phyloP scores from a whole-genome alignment of 2,113 vertebrate genomes.

The Riparia riparia region DNA sequence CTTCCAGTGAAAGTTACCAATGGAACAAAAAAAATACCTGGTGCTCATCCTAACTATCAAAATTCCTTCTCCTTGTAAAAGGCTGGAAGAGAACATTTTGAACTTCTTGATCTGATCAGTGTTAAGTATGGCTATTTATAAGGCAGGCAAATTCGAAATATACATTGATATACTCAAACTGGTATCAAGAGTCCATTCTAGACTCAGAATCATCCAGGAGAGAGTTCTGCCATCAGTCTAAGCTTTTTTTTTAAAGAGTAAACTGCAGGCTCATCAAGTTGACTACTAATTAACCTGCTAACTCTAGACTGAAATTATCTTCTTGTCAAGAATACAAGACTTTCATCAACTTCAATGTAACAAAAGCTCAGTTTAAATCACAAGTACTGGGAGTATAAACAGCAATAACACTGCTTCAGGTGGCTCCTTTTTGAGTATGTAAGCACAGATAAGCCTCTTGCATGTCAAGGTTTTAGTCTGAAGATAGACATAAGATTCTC shows the following conservation, averaged over 20 bases:
- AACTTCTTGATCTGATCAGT: not conserved
- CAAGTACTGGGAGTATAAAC: not conserved
- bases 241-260: not conserved
- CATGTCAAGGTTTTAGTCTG: not conserved
- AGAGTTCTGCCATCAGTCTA: not conserved
- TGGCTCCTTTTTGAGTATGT: fast-evolving
- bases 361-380: not conserved
- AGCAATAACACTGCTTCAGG: not conserved
- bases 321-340: not conserved
- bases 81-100: not conserved
- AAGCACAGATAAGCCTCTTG: not conserved
- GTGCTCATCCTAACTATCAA: not conserved
- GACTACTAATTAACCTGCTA: not conserved
- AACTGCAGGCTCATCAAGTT: not conserved
- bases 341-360: not conserved
- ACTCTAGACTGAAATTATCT: not conserved
- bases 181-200: not conserved
- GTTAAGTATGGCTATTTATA: not conserved
- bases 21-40: not conserved
- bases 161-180: not conserved
- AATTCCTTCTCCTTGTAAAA: not conserved
- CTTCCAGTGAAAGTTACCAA: not conserved
- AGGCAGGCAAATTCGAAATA: not conserved
- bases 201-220: not conserved
- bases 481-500: not conserved